These are phyloP conservation scores for Mustelus asterias DNA, from an alignment of 2,113 vertebrate genomes.

Conservation along the genomic window DNA sequence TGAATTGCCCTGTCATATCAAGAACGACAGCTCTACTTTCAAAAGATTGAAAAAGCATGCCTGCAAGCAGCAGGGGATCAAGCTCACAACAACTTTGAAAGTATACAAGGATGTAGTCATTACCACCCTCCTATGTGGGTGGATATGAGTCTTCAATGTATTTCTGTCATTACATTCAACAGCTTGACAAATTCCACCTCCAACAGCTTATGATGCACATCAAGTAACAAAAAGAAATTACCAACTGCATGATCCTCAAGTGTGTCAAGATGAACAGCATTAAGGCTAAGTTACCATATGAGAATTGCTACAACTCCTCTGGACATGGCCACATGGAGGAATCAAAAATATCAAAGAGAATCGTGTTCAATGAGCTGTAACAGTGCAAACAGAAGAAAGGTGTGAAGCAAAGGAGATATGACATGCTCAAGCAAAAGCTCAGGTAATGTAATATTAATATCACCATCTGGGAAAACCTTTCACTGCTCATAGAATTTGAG, in stretches of 20 bases:
- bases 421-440: not conserved
- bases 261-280: not conserved
- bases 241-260: not conserved
- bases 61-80: not conserved
- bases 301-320: not conserved
- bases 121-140: not conserved
- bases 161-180: conserved; percentile 25
- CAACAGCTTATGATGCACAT: conserved; percentile 25
- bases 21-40: not conserved
- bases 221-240: conserved; percentile 28
- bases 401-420: not conserved
- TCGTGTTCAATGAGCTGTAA: not conserved
- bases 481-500: not conserved
- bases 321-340: not conserved
- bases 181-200: conserved; percentile 31
- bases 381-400: not conserved
- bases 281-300: not conserved
- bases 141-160: conserved; percentile 20
- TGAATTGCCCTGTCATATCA: not conserved
- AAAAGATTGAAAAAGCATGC: conserved; percentile 9
- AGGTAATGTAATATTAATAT: not conserved
- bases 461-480: not conserved
- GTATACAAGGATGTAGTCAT: conserved; percentile 15
- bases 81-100: conserved; percentile 19
- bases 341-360: not conserved